A percentile compares a stretch with the other conserved stretches of the same genome.
Evolutionary conservation across 1,140 invertebrate species (phyloP).

Genomic region (Pissodes strobi): DNA sequence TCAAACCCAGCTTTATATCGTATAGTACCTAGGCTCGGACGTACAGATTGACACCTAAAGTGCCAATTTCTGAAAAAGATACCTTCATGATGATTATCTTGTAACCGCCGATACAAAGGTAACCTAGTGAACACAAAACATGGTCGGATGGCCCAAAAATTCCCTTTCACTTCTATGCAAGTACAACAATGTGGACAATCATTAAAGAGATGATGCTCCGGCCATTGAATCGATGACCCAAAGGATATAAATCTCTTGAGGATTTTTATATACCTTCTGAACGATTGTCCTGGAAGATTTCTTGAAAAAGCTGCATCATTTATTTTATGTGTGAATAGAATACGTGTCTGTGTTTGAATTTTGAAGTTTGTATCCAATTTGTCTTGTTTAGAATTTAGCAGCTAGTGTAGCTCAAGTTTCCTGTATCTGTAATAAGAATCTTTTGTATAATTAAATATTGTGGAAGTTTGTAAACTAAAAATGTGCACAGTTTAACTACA

Average conservation of each 20-base stretch:
- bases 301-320: conserved; percentile 4
- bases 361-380: not conserved
- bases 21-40: conserved; percentile 13
- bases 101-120: conserved; percentile 32
- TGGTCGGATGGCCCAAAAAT: conserved; percentile 23
- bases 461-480: too few species aligned
- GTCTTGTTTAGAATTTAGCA: too few species aligned
- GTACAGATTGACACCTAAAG: conserved; percentile 33
- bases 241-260: conserved; percentile 33
- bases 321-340: conserved; percentile 6
- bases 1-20: conserved; percentile 2
- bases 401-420: too few species aligned
- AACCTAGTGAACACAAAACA: conserved; percentile 26
- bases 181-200: conserved; percentile 33
- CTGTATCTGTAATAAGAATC: too few species aligned
- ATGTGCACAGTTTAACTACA: too few species aligned
- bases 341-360: not conserved
- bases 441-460: too few species aligned
- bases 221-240: conserved; percentile 29
- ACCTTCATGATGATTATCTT: conserved; percentile 31
- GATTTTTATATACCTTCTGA: conserved; percentile 24
- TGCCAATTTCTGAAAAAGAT: conserved; percentile 33
- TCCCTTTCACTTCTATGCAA: conserved; percentile 10
- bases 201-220: conserved; percentile 30
- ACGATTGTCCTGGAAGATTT: not conserved